Evolutionary conservation across 2,888 invertebrate species (phyloP).

Genomic region (Caenorhabditis becei): DNA sequence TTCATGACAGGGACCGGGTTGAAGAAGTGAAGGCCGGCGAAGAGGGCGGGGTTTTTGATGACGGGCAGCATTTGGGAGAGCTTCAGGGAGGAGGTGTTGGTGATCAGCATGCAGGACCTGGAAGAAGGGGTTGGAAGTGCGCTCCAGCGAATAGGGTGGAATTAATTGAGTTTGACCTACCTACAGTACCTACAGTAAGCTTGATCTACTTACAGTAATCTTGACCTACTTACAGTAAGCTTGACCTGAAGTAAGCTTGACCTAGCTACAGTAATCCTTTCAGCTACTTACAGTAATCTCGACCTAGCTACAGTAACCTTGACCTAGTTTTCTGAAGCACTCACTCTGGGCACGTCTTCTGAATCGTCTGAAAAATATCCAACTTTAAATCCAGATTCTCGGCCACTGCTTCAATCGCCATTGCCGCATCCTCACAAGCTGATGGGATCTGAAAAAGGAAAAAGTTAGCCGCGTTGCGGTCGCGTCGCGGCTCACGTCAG

Average conservation of each 20-base stretch:
- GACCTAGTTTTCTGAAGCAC: too few species aligned
- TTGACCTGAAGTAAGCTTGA: too few species aligned
- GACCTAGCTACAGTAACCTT: too few species aligned
- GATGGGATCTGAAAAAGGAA: conserved; percentile 75
- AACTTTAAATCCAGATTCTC: conserved; percentile 89
- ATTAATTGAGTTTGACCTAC: too few species aligned
- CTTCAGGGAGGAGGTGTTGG: conserved; percentile 92
- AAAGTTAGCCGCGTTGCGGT: too few species aligned
- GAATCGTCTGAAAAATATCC: conserved; percentile 87
- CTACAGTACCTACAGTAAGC: too few species aligned
- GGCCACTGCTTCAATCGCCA: conserved; percentile 91
- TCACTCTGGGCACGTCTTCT: conserved; percentile 85
- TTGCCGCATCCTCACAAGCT: conserved; percentile 86
- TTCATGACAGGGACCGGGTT: conserved; percentile 94
- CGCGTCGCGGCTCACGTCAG: conserved; percentile 45
- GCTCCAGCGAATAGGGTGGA: too few species aligned
- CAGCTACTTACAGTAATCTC: too few species aligned
- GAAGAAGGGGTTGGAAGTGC: too few species aligned
- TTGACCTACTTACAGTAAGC: too few species aligned
- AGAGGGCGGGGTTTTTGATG: conserved; percentile 84
- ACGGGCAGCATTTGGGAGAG: conserved; percentile 87
- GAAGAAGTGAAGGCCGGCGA: conserved; percentile 93
- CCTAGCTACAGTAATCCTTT: too few species aligned
- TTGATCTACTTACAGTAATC: too few species aligned
- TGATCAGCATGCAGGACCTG: conserved; percentile 90